Evolutionary conservation across 2,113 vertebrate species (phyloP).

Genomic region (Zosterops hypoxanthus): DNA sequence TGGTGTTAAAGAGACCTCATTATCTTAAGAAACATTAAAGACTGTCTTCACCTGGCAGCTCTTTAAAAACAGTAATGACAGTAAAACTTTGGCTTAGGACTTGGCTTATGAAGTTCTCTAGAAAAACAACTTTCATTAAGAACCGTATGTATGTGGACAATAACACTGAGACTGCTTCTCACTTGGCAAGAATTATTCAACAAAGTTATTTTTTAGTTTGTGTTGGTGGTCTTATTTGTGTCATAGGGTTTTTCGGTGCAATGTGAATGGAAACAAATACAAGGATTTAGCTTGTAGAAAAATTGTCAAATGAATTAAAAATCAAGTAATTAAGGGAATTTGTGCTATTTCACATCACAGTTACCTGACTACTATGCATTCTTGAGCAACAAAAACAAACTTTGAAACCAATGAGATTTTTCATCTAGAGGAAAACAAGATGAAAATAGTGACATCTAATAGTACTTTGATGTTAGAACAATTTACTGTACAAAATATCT

Average conservation of each 20-base stretch:
- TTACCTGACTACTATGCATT: not conserved
- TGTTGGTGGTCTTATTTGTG: not conserved
- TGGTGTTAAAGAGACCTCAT: not conserved
- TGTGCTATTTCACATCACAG: not conserved
- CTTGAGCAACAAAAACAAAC: not conserved
- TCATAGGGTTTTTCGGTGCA: not conserved
- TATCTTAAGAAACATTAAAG: not conserved
- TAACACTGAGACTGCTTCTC: not conserved
- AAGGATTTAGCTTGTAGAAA: not conserved
- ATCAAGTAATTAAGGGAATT: not conserved
- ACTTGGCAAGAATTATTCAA: not conserved
- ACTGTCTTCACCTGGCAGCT: not conserved
- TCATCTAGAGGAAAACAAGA: not conserved
- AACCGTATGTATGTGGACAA: not conserved
- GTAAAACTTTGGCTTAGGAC: not conserved
- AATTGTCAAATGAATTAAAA: not conserved
- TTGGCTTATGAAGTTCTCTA: not conserved
- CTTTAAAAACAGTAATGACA: not conserved
- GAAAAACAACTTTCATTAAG: not conserved
- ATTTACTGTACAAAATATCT: constrained; percentile 12
- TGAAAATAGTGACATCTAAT: not conserved
- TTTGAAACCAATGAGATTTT: not conserved
- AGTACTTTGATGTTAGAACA: constrained; percentile 26
- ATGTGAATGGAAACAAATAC: not conserved
- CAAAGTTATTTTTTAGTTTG: not conserved